Evolutionary conservation across 2,113 vertebrate genomes (phyloP).

Genomic region (Calyptomena viridis): DNA sequence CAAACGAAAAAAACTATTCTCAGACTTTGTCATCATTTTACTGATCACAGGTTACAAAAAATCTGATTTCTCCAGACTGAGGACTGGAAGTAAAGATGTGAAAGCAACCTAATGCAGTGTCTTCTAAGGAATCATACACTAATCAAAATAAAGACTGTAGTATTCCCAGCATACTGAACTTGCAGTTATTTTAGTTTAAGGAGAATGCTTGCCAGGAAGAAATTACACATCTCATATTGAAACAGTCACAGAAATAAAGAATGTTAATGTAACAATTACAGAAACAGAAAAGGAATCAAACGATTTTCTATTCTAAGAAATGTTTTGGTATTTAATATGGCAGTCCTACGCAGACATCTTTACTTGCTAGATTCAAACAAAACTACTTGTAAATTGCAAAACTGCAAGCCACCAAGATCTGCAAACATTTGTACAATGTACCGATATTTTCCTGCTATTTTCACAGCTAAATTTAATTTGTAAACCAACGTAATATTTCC

Average conservation of each 20-base stretch:
- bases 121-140: background rate
- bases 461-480: background rate
- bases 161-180: background rate
- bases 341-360: background rate
- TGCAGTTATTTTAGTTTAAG: background rate
- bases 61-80: background rate
- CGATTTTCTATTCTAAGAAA: background rate
- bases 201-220: background rate
- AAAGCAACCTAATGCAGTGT: background rate
- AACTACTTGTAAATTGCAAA: background rate
- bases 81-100: background rate
- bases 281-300: background rate
- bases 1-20: background rate
- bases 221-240: background rate
- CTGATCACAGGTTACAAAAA: background rate
- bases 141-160: background rate
- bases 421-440: background rate
- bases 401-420: background rate
- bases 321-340: background rate
- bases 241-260: background rate
- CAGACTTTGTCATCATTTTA: background rate
- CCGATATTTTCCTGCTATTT: background rate
- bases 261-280: background rate
- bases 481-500: background rate
- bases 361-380: background rate